A percentile compares a stretch with the other conserved stretches of the same genome.
phyloP scores from a whole-genome alignment of 2,888 invertebrate species.

The Penaeus monodon region DNA sequence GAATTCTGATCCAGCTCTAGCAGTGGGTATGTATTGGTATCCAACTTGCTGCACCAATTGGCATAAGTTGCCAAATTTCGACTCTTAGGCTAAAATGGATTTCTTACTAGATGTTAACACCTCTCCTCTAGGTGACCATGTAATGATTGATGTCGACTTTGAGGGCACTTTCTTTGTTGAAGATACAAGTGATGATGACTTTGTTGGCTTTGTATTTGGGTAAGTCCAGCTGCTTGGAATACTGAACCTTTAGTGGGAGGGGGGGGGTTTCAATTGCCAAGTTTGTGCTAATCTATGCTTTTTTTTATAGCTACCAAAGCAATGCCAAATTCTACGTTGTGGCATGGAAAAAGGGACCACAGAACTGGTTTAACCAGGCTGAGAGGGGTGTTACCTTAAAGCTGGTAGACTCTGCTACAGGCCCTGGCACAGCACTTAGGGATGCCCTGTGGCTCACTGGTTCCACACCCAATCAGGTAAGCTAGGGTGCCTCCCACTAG shows the following conservation, averaged over 20 bases:
- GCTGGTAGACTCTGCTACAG: constrained; percentile 88
- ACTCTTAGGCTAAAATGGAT: no score
- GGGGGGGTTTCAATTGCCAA: background rate
- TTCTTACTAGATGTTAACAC: no score
- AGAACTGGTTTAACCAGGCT: constrained; percentile 74
- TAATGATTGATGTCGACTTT: constrained; percentile 92
- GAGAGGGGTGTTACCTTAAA: constrained; percentile 95
- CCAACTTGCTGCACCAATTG: no score
- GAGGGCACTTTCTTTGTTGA: constrained; percentile 95
- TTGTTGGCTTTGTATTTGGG: constrained; percentile 95
- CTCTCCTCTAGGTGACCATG: constrained; percentile 76
- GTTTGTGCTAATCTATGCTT: no score
- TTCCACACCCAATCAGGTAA: constrained; percentile 83
- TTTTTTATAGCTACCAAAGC: constrained; percentile 81
- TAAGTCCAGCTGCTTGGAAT: constrained; percentile 68
- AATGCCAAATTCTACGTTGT: constrained; percentile 92
- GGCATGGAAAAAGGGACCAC: constrained; percentile 95
- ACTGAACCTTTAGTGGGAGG: no score
- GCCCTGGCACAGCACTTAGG: constrained; percentile 88
- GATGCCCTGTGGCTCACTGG: constrained; percentile 96
- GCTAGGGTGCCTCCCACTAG: no score
- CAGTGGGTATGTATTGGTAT: constrained; percentile 78
- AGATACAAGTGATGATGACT: constrained; percentile 92
- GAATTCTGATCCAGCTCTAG: constrained; percentile 95
- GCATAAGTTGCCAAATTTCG: no score